Evolutionary conservation across 2,113 vertebrate genomes (phyloP), one percentile per base, ranked within the genome.

Genomic region (Hippoglossus stenolepis): DNA sequence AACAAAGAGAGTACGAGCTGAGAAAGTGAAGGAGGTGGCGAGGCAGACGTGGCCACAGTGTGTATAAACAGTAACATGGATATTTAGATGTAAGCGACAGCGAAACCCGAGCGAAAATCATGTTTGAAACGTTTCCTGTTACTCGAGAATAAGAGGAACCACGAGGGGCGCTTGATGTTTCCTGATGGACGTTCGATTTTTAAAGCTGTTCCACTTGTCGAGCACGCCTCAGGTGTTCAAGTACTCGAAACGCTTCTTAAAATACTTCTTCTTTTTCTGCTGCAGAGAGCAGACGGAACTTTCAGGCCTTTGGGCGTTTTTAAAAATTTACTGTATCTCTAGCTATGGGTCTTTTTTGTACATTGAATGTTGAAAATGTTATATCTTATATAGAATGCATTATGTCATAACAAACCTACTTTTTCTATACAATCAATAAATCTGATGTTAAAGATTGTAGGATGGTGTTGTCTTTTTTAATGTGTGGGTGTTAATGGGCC

Each of bases 401-500:
- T 93, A 94, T 91, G 89, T 95, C 94, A 95, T 95, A 95, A 94
- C 93, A 91, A 93, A 93, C 94, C 91, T 93, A 95, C 93, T 93
- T 95, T 95, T 95, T 95, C 91, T 94, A 95, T 94, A 94, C 93
- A 95, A 94, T 90, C 91, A 95, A 94, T 95, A 95, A 95, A 95
- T 92, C 88, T 85, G 85, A 90, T 90, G 87, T 89, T 83, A 84
- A 92, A 92, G 77, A 90, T 89, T 70, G 68, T 78, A 53, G 53
- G 13, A 45, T 23, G 15, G 58, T 56, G 54, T 20, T 45, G 60
- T 75, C n/a, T 7, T 18, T 23, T 73, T 58, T 31, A 2, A 21
- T 54, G 40, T 67, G 21, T 6, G 23, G 57, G 2, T 43, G 40
- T 75, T 49, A 38, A 13, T 70, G 20, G 45, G 28, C 53, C 28